phyloP scores from a whole-genome alignment of 2,797 vertebrate genomes.

The Gymnodraco acuticeps region DNA sequence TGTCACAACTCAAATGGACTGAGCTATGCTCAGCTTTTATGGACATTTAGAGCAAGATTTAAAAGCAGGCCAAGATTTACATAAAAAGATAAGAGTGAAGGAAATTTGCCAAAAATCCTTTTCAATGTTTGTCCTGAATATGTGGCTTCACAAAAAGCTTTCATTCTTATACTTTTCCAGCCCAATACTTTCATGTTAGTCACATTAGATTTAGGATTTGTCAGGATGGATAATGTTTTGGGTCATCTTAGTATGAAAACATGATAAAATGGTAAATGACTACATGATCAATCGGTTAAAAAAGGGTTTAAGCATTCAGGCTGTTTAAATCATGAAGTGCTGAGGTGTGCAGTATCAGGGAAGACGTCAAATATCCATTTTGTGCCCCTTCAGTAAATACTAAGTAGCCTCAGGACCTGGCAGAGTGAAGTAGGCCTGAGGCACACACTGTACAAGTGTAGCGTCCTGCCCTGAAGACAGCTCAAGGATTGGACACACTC shows the following conservation, averaged over 20 bases:
- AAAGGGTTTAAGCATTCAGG: background rate
- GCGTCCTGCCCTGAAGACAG: slow-evolving; percentile 72
- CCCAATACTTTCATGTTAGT: background rate
- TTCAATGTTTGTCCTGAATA: background rate
- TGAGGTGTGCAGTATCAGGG: background rate
- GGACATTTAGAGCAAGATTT: background rate
- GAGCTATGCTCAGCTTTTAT: background rate
- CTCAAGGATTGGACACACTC: slow-evolving; percentile 60
- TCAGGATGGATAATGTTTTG: background rate
- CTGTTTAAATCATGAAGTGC: background rate
- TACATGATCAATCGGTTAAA: background rate
- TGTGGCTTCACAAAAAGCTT: background rate
- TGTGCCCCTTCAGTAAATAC: slow-evolving; percentile 26
- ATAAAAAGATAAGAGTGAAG: background rate
- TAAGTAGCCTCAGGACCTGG: slow-evolving; percentile 26
- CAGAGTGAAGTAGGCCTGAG: slow-evolving; percentile 58
- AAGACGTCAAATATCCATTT: slow-evolving; percentile 6
- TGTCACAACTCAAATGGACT: slow-evolving; percentile 4
- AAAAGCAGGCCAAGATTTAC: background rate
- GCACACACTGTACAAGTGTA: slow-evolving; percentile 67
- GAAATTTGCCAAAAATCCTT: background rate
- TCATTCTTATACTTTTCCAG: background rate
- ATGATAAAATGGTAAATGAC: background rate
- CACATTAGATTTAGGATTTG: background rate
- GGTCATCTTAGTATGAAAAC: background rate